A percentile compares a stretch with the other conserved stretches of the same genome.
phyloP scores from a whole-genome alignment of 64 coral and sea anemone genomes.

The Stichodactyla mertensii region DNA sequence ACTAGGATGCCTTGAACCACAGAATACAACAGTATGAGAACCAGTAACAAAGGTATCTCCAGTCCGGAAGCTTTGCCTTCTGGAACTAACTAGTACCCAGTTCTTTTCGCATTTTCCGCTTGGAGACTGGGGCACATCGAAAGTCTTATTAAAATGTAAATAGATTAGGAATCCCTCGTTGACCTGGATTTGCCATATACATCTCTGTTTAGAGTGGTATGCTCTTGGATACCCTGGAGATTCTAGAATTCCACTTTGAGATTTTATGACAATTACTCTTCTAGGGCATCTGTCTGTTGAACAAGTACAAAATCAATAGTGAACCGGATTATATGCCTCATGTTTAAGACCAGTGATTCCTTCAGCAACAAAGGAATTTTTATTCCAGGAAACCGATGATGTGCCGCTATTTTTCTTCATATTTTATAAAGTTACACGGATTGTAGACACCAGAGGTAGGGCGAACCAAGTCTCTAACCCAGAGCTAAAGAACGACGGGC shows the following conservation, averaged over 20 bases:
- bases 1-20: slow-evolving; percentile 41
- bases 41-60: neutral
- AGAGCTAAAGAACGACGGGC: too few species aligned
- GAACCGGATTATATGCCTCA: too few species aligned
- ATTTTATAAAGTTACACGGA: too few species aligned
- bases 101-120: slow-evolving; percentile 24
- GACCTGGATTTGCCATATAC: slow-evolving; percentile 50
- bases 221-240: slow-evolving; percentile 45
- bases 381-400: too few species aligned
- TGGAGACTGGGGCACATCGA: slow-evolving; percentile 19
- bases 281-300: slow-evolving; percentile 3
- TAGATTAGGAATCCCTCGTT: slow-evolving; percentile 40
- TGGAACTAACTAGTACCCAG: slow-evolving; percentile 54
- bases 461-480: too few species aligned
- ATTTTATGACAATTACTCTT: slow-evolving; percentile 1
- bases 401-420: too few species aligned
- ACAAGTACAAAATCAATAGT: neutral
- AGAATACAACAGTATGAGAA: slow-evolving; percentile 39
- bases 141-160: slow-evolving; percentile 48
- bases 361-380: too few species aligned
- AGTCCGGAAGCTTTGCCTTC: slow-evolving; percentile 34
- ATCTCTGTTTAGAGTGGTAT: slow-evolving; percentile 35
- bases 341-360: too few species aligned
- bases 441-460: too few species aligned
- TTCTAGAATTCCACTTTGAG: slow-evolving; percentile 24